Base-by-base conservation (phyloP, 2,797 vertebrate species). In the Oreortyx pictus region DNA sequence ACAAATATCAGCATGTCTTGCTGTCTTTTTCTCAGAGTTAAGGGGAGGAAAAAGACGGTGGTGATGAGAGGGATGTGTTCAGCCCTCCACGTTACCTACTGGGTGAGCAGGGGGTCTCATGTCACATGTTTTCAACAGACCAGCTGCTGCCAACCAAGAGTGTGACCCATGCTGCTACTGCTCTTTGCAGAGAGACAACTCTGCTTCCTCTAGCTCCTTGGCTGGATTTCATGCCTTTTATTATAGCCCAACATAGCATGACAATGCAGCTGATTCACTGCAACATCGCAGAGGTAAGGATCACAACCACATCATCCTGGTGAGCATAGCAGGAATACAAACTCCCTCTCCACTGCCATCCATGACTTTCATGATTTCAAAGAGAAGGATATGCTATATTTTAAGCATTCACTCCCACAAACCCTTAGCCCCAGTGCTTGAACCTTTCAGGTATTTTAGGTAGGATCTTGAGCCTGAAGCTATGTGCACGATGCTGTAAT, bases 181-280 rank as follows among this genome's bases (percentile, higher is more conserved):
- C 67, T 91, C 61, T 61, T 88, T 82, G 89, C 77, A 64, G 65
- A 67, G 60, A 79, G 23, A n/a, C n/a, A 24, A 27, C 52, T 73
- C 52, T 3, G 6, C 82, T 91, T 86, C 86, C 4, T 1, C 65
- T 67, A 31, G 88, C 52, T 89, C 67, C 89, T 89, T 86, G 89
- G 49, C 80, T 93, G 39, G 2, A 6, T 76, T 80, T 92, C 74
- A 77, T 50, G 33, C 79, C 91, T 94, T 88, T 74, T 90, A 64
- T 72, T 81, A 52, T 9, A 88, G 87, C 77, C 82, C 74, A 86
- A 25, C 41, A 8, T 23, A 3, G 19, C 61, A n/a, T 75, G 71
- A 92, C 82, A 68, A 4, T 52, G 80, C 77, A 86, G 86, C 80
- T 91, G 93, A 93, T 96, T 91, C 82, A 88, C 78, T 92, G 93